These are phyloP conservation scores for Habroteleia sp. DNA, from an alignment of 2,888 invertebrate genomes.

Conservation along the genomic window DNA sequence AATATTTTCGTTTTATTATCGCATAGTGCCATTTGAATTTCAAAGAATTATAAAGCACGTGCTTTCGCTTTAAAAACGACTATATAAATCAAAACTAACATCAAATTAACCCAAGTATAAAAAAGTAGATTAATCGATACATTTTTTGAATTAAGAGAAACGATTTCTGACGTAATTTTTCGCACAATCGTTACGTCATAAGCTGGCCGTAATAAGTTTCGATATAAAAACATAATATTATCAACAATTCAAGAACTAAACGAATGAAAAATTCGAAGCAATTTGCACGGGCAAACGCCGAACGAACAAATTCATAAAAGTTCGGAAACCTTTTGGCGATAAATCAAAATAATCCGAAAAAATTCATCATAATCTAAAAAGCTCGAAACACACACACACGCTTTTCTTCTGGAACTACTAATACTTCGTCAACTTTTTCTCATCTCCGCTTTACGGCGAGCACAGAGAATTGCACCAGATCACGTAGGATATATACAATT, in stretches of 20 bases:
- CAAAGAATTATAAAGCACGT: too few relatives aligned
- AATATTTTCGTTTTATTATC: slow-evolving; percentile 5
- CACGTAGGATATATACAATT: slow-evolving; percentile 47
- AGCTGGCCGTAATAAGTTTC: too few relatives aligned
- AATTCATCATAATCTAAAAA: slow-evolving; percentile 13
- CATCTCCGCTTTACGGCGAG: neutral
- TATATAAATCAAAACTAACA: too few relatives aligned
- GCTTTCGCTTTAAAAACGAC: too few relatives aligned
- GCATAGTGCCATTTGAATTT: too few relatives aligned
- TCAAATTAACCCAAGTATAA: too few relatives aligned
- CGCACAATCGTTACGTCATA: too few relatives aligned
- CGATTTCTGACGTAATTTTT: too few relatives aligned
- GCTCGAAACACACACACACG: slow-evolving; percentile 3
- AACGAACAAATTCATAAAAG: slow-evolving; percentile 1
- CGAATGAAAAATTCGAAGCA: slow-evolving; percentile 1
- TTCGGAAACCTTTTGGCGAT: neutral
- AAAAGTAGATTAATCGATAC: too few relatives aligned
- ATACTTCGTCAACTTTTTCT: slow-evolving; percentile 14
- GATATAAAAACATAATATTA: too few relatives aligned
- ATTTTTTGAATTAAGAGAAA: too few relatives aligned
- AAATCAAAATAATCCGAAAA: slow-evolving; percentile 24
- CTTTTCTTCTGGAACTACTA: slow-evolving; percentile 10
- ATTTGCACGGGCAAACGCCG: neutral
- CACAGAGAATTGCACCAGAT: slow-evolving; percentile 35
- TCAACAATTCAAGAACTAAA: too few relatives aligned